phyloP scores from a whole-genome alignment of 2,113 vertebrate species.

The Lichenostomus cassidix region DNA sequence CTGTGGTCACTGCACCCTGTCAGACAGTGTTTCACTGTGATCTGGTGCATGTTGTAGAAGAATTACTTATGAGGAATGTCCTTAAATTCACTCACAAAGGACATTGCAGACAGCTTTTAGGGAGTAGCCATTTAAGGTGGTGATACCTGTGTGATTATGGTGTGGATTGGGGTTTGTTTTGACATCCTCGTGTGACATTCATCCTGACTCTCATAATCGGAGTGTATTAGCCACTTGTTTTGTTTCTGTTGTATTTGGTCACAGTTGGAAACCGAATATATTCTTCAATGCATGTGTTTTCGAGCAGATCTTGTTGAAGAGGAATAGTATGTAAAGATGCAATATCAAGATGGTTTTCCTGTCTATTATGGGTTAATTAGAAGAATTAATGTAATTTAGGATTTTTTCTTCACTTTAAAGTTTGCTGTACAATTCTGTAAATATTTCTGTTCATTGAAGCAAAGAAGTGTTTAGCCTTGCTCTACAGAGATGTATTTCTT shows the following conservation, averaged over 20 bases:
- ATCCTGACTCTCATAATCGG: neutral
- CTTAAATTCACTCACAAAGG: neutral
- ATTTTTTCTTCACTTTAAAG: neutral
- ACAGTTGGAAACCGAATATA: neutral
- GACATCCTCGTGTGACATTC: neutral
- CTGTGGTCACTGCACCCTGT: neutral
- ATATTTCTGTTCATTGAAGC: neutral
- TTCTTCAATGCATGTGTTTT: neutral
- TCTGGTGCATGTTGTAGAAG: no score
- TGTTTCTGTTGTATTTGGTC: neutral
- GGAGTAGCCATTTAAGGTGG: neutral
- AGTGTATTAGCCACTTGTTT: neutral
- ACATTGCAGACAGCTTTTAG: neutral
- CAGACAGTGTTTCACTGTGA: neutral
- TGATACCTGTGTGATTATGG: no score
- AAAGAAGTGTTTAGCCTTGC: neutral
- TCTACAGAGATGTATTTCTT: neutral
- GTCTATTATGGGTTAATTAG: neutral
- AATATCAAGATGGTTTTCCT: neutral
- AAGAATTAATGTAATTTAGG: neutral
- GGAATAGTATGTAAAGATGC: neutral
- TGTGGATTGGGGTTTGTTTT: neutral
- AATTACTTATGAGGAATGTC: fast-evolving
- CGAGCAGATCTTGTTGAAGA: neutral
- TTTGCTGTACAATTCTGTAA: neutral